Conservation (phyloP, 2,797 vertebrate genomes). For the Atherinosoma microstoma region DNA sequence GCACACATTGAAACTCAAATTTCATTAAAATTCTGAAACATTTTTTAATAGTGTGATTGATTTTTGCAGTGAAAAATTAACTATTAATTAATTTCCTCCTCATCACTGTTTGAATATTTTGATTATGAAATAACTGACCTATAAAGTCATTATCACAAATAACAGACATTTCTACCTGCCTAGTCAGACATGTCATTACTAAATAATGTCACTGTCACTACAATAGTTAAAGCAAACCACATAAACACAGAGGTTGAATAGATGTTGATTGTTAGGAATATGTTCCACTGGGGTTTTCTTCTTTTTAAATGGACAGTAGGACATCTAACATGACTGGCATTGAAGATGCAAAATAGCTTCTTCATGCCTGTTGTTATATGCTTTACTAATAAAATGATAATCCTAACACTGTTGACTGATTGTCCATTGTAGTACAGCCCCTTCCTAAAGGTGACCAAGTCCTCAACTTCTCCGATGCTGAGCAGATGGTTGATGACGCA, state of each 20-base stretch:
- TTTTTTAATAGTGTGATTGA: neutral
- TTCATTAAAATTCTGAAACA: neutral
- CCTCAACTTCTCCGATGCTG: constrained; percentile 95
- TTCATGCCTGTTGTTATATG: neutral
- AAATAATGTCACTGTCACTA: neutral
- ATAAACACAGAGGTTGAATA: neutral
- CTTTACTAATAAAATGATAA: too few species aligned
- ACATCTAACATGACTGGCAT: neutral
- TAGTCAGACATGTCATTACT: too few species aligned
- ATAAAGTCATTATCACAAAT: too few species aligned
- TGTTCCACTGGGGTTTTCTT: neutral
- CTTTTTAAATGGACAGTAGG: neutral
- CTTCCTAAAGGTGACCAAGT: constrained; percentile 97
- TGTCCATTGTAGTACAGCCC: constrained; percentile 89
- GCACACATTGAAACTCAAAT: neutral
- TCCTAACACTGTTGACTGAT: constrained; percentile 1
- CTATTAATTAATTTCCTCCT: neutral
- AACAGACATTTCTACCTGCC: too few species aligned
- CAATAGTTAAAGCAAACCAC: neutral
- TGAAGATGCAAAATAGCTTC: too few species aligned
- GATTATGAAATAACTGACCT: neutral
- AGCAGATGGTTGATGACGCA: constrained; percentile 94
- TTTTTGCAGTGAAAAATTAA: neutral
- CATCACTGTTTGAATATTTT: neutral
- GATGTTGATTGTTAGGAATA: neutral